A percentile compares a stretch with the other conserved stretches of the same genome.
phyloP scores from a whole-genome alignment of 2,113 vertebrate species.

The Nematolebias whitei region DNA sequence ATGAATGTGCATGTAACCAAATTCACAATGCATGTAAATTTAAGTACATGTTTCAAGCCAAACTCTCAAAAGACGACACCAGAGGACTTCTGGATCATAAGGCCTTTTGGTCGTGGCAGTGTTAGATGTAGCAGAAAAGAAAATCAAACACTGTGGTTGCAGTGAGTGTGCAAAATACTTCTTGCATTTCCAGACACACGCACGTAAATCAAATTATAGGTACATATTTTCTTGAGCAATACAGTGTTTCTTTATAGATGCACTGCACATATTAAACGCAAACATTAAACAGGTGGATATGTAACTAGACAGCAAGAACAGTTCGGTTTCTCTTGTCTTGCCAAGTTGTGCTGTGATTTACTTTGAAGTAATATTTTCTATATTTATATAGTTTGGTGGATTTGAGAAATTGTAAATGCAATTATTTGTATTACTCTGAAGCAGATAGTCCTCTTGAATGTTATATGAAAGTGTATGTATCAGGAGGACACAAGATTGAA shows the following conservation, averaged over 20 bases:
- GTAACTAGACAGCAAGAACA: not conserved
- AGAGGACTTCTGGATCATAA: not conserved
- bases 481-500: no score
- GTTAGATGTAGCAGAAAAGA: constrained; percentile 47
- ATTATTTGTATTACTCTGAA: no score
- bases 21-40: constrained; percentile 4
- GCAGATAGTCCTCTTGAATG: no score
- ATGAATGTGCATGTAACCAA: constrained; percentile 26
- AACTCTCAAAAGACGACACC: constrained; percentile 14
- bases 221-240: constrained; percentile 12
- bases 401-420: no score
- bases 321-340: not conserved
- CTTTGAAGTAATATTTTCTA: no score
- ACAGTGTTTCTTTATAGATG: not conserved
- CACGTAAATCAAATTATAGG: constrained; percentile 25
- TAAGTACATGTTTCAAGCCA: not conserved
- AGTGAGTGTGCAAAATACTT: constrained; percentile 12
- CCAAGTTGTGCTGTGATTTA: no score
- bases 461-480: no score
- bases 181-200: constrained; percentile 12
- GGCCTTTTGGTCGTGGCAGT: constrained; percentile 34
- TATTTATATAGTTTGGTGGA: no score
- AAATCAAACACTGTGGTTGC: not conserved
- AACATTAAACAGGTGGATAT: not conserved
- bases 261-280: not conserved